Evolutionary conservation across 2,888 invertebrate genomes (phyloP).

Genomic region (Melinaea menophilus): DNA sequence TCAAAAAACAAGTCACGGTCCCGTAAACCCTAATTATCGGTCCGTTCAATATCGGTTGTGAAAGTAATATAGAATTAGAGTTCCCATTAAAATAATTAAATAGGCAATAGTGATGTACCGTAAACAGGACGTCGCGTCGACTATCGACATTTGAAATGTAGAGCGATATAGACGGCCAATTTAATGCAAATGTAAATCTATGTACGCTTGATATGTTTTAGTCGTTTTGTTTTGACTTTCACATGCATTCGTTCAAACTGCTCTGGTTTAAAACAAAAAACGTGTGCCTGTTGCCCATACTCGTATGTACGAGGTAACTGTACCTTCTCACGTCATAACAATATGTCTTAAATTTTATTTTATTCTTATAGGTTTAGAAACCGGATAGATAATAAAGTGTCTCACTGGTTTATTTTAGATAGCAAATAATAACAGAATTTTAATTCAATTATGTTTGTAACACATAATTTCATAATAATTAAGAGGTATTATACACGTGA

Average conservation of each 20-base stretch:
- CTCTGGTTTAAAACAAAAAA: slow-evolving; percentile 22
- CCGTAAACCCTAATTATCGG: not conserved
- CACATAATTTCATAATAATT: slow-evolving; percentile 8
- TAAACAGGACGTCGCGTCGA: slow-evolving; percentile 36
- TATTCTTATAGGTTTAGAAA: too few relatives aligned
- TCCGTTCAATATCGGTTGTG: slow-evolving; percentile 13
- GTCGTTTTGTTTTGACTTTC: slow-evolving; percentile 20
- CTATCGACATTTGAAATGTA: slow-evolving; percentile 45
- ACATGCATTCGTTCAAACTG: slow-evolving; percentile 18
- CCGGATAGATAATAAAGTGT: too few relatives aligned
- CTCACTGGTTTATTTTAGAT: not conserved
- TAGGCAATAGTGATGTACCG: slow-evolving; percentile 12
- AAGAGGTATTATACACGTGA: slow-evolving; percentile 40
- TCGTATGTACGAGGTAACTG: slow-evolving; percentile 16
- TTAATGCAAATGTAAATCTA: slow-evolving; percentile 44
- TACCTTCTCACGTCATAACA: slow-evolving; percentile 22
- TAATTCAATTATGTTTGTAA: not conserved
- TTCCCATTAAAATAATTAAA: slow-evolving; percentile 25
- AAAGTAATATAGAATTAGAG: slow-evolving; percentile 21
- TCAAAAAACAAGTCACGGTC: not conserved
- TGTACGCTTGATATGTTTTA: slow-evolving; percentile 6
- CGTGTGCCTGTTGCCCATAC: slow-evolving; percentile 23
- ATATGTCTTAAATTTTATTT: slow-evolving; percentile 1
- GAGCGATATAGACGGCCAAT: slow-evolving; percentile 55
- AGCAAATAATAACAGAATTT: not conserved